These are phyloP conservation scores for Atrichornis clamosus DNA, from an alignment of 2,113 vertebrate species.

Conservation along the genomic window DNA sequence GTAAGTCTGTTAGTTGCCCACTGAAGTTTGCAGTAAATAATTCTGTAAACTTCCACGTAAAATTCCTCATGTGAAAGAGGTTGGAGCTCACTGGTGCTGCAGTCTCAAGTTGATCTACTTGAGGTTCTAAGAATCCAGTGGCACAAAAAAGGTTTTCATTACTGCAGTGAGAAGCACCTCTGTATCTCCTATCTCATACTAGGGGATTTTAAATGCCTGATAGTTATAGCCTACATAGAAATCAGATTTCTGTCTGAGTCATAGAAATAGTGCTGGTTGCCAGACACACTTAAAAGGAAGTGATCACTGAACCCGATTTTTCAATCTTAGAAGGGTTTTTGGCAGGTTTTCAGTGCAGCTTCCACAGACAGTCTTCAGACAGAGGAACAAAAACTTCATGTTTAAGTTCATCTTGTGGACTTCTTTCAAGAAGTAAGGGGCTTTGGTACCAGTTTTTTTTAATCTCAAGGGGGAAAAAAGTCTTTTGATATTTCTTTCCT, in stretches of 20 bases:
- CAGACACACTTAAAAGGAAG: slow-evolving; percentile 33
- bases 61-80: neutral
- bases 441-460: neutral
- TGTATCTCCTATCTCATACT: neutral
- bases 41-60: neutral
- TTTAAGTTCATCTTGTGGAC: slow-evolving; percentile 25
- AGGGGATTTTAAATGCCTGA: slow-evolving; percentile 12
- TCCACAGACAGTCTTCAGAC: neutral
- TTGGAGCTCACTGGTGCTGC: neutral
- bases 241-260: slow-evolving; percentile 2
- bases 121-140: neutral
- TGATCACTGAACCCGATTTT: slow-evolving; percentile 32
- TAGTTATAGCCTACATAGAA: neutral
- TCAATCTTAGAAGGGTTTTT: slow-evolving; percentile 16
- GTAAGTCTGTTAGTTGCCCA: neutral
- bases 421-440: slow-evolving; percentile 10
- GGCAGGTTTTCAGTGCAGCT: neutral
- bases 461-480: neutral
- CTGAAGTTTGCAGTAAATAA: neutral
- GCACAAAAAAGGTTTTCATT: neutral
- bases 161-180: neutral
- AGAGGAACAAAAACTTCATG: neutral
- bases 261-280: slow-evolving; percentile 24
- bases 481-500: neutral
- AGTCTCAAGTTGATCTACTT: neutral